A percentile compares a stretch with the other conserved stretches of the same genome.
phyloP scores from a whole-genome alignment of 2,113 vertebrate genomes.

The Catharus minimus region DNA sequence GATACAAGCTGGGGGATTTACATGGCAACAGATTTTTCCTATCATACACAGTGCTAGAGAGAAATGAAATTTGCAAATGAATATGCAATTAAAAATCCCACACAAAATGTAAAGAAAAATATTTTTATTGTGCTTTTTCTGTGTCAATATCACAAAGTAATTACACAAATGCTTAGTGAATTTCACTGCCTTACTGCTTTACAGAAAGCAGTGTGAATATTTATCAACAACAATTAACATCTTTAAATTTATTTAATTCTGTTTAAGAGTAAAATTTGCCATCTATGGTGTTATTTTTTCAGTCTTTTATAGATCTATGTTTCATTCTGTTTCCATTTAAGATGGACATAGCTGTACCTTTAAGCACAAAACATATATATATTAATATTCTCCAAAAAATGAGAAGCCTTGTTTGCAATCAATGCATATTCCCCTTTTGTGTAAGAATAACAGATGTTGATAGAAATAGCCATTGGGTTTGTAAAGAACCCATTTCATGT shows the following conservation, averaged over 20 bases:
- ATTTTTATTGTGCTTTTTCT: conserved; percentile 31
- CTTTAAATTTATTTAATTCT: background rate
- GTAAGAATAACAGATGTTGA: conserved; percentile 74
- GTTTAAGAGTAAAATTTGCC: background rate
- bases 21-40: background rate
- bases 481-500: conserved; percentile 75
- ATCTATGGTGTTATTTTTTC: background rate
- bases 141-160: conserved; percentile 12
- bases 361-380: conserved; percentile 50
- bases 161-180: conserved; percentile 16
- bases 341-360: conserved; percentile 28
- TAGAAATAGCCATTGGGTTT: conserved; percentile 77
- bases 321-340: background rate
- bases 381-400: conserved; percentile 42
- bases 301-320: background rate
- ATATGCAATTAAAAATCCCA: conserved; percentile 12
- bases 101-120: conserved; percentile 13
- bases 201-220: background rate
- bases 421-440: conserved; percentile 62
- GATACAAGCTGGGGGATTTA: background rate
- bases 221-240: background rate
- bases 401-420: conserved; percentile 57
- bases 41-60: background rate
- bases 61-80: conserved; percentile 14
- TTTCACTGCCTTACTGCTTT: conserved; percentile 27